These are phyloP conservation scores for Prunella himalayana DNA, from an alignment of 2,113 vertebrate genomes.

Conservation along the genomic window DNA sequence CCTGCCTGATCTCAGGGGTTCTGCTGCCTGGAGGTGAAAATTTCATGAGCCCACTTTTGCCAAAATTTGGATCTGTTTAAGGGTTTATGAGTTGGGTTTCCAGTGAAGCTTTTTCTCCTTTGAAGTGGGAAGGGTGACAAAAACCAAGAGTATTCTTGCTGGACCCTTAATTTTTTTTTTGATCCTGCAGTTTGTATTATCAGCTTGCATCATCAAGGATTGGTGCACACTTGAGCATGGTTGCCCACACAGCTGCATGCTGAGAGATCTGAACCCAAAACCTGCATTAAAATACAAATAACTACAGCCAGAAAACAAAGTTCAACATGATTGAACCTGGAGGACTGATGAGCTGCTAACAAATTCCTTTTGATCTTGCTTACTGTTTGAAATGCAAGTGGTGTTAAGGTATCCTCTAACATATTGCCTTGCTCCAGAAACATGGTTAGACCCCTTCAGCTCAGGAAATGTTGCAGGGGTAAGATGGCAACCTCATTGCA, in stretches of 20 bases:
- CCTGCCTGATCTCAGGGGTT: background rate
- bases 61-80: background rate
- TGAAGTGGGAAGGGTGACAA: background rate
- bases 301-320: background rate
- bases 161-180: background rate
- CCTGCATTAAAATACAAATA: background rate
- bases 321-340: background rate
- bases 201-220: background rate
- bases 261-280: background rate
- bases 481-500: background rate
- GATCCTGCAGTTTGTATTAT: background rate
- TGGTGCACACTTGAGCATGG: accelerated
- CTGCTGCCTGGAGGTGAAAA: background rate
- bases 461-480: background rate
- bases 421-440: background rate
- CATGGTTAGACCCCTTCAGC: background rate
- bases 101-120: background rate
- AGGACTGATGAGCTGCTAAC: background rate
- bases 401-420: background rate
- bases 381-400: background rate
- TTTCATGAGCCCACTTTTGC: background rate
- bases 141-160: background rate
- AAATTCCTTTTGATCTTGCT: background rate
- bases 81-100: background rate
- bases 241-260: background rate